Evolutionary conservation across 37 sponge, comb jelly and placozoan species (phyloP).

Genomic region (Crambe crambe): DNA sequence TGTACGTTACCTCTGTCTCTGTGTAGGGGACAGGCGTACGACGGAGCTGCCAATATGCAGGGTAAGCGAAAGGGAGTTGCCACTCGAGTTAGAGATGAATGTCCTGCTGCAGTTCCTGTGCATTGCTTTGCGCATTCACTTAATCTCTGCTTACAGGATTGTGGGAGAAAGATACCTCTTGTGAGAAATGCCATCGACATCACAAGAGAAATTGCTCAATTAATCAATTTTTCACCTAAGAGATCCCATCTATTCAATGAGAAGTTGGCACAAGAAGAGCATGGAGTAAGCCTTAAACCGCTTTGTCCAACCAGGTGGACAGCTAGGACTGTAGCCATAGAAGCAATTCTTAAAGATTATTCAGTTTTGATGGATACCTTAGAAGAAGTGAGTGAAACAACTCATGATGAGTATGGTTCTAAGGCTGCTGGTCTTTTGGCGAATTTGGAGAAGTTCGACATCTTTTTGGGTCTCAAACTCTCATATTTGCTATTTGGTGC

Average conservation of each 20-base stretch:
- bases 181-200: conserved; percentile 54
- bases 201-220: conserved; percentile 48
- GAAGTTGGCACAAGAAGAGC: conserved; percentile 11
- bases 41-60: conserved; percentile 16
- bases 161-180: conserved; percentile 17
- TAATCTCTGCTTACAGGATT: conserved; percentile 69
- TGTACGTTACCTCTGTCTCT: conserved; percentile 10
- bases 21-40: conserved; percentile 18
- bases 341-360: conserved; percentile 43
- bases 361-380: conserved; percentile 16
- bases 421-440: conserved; percentile 39
- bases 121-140: conserved; percentile 66
- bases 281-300: conserved; percentile 9
- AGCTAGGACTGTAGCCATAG: conserved; percentile 49
- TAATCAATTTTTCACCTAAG: conserved; percentile 70
- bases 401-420: conserved; percentile 32
- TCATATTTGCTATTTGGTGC: conserved; percentile 48
- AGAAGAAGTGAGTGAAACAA: no score
- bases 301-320: conserved; percentile 71
- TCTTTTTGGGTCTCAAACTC: conserved; percentile 47
- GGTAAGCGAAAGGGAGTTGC: conserved; percentile 55
- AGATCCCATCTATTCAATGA: conserved; percentile 42
- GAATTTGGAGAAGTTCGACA: conserved; percentile 26
- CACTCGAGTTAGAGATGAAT: conserved; percentile 40
- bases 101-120: conserved; percentile 62